phyloP scores from a whole-genome alignment of 2,888 invertebrate genomes.

The Cheilosia scutellata region DNA sequence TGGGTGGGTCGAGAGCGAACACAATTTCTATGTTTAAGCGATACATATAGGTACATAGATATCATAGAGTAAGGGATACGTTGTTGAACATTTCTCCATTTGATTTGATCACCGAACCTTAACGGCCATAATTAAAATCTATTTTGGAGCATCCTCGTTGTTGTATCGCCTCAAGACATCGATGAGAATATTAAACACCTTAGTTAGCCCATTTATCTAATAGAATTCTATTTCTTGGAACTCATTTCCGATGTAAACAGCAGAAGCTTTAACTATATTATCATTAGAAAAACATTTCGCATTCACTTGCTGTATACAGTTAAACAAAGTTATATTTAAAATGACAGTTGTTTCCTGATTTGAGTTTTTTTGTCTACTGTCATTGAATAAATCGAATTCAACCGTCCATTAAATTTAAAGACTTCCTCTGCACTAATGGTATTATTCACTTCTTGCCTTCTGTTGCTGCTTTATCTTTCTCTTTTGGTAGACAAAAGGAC shows the following conservation, averaged over 20 bases:
- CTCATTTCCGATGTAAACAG: background rate
- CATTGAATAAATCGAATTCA: slow-evolving; percentile 22
- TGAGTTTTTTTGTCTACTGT: background rate
- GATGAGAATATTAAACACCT: background rate
- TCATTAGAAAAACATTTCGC: background rate
- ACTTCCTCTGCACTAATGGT: slow-evolving; percentile 30
- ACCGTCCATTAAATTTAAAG: slow-evolving; percentile 50
- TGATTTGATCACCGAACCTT: too few species aligned
- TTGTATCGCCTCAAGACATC: background rate
- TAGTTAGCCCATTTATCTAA: background rate
- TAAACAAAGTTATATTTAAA: slow-evolving; percentile 18
- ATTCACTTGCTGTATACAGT: slow-evolving; percentile 1
- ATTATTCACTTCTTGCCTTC: slow-evolving; percentile 38
- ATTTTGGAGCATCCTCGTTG: too few species aligned
- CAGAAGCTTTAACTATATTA: too few species aligned
- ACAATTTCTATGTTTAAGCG: too few species aligned
- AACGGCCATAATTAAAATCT: too few species aligned
- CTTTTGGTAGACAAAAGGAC: slow-evolving; percentile 8
- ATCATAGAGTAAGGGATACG: too few species aligned
- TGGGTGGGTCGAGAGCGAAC: too few species aligned
- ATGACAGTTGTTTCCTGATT: slow-evolving; percentile 24
- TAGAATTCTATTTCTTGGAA: background rate
- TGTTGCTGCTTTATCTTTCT: slow-evolving; percentile 5
- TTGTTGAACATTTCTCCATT: too few species aligned
- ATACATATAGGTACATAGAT: too few species aligned